These are phyloP conservation scores for Andrena praecox DNA, from an alignment of 2,888 invertebrate species.

Conservation along the genomic window DNA sequence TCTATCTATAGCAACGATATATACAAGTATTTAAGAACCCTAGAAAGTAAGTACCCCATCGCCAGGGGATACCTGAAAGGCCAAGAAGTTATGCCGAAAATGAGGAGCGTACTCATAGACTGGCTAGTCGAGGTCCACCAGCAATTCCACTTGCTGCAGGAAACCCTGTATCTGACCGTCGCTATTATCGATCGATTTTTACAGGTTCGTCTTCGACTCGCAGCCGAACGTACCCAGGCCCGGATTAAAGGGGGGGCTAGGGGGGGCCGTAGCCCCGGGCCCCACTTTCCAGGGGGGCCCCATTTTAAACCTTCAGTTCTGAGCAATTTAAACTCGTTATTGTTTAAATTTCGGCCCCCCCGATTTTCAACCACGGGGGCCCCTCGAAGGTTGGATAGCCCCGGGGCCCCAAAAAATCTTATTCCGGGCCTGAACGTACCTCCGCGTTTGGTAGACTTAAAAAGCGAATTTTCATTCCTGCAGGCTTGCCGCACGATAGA, in stretches of 20 bases:
- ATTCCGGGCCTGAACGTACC: background rate
- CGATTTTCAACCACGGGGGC: too few species aligned
- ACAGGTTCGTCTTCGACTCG: conserved; percentile 86
- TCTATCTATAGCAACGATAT: conserved; percentile 96
- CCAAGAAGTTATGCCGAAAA: conserved; percentile 91
- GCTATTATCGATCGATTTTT: conserved; percentile 96
- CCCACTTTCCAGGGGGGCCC: too few species aligned
- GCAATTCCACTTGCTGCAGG: conserved; percentile 93
- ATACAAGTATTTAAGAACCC: conserved; percentile 91
- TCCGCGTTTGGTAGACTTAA: background rate
- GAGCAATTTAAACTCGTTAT: too few species aligned
- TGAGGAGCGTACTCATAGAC: conserved; percentile 95
- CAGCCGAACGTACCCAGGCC: too few species aligned
- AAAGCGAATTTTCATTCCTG: conserved; percentile 74
- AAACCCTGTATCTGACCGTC: conserved; percentile 95
- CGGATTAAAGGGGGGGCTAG: too few species aligned
- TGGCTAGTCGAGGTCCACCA: conserved; percentile 97
- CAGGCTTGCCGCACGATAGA: conserved; percentile 88
- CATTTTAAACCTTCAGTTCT: too few species aligned
- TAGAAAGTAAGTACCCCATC: conserved; percentile 91
- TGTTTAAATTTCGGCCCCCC: too few species aligned
- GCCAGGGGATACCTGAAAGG: conserved; percentile 88
- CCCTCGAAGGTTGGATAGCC: too few species aligned
- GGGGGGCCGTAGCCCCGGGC: too few species aligned
- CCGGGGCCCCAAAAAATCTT: too few species aligned